Evolutionary conservation across 2,888 invertebrate species (phyloP), one percentile per base, ranked within the genome.

Genomic region (Phrixothrix hirtus): DNA sequence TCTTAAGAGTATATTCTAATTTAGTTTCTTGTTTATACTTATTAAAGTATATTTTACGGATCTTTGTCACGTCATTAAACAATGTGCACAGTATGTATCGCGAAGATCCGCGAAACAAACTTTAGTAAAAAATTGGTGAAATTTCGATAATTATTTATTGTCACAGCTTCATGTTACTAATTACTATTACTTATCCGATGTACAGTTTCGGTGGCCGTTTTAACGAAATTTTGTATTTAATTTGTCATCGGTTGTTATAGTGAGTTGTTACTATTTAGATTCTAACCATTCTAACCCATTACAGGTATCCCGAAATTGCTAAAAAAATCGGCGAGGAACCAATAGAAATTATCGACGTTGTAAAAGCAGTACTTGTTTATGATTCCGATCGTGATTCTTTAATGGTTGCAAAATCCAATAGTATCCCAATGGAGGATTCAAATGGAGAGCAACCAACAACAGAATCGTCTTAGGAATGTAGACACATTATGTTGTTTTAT

Each of bases 301-400:
- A 5, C 9, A 49, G 49, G 13, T 49, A 37, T 17, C 42, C 42
- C n/a, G 42, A 49, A 37, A 43, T 49, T 14, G 36, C 25, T 3
- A 42, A 43, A 32, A 42, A 42, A 21, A 42, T 49, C 5, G 49
- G 49, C 5, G 49, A 43, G 14, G 49, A 42, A 16, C 49, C 49
- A 10, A 49, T 49, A 14, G 49, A 49, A 43, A 49, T 49, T 17
- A 30, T 43, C 3, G 43, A 43, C 16, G 43, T 49, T 3, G 37
- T 49, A n/a, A 49, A 49, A 43, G 17, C 43, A n/a, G 13, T 43
- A 9, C 16, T 42, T 2, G 49, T 49, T 11, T 49, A 49, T 21
- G 49, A 49, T 32, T 49, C 49, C n/a, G 49, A 49, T 37, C 30
- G 43, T 9, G 9, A n/a, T 5, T 4, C 41, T 9, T 3, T 1